Evolutionary conservation across 1,140 invertebrate species (phyloP).

Genomic region (Trichonephila clavipes): DNA sequence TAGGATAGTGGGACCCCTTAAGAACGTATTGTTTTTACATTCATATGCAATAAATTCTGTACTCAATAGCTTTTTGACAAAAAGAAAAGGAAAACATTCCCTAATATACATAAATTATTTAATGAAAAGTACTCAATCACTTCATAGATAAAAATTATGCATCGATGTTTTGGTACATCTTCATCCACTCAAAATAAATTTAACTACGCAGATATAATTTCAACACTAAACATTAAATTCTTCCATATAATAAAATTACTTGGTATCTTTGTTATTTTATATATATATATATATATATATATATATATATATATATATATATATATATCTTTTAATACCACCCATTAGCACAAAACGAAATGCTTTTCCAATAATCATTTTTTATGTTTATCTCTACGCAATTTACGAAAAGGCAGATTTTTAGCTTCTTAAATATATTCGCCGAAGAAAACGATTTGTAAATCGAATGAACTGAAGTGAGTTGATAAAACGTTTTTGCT

Average conservation of each 20-base stretch:
- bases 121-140: too few species aligned
- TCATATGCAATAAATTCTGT: too few species aligned
- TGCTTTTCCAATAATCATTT: not conserved
- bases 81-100: too few species aligned
- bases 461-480: not conserved
- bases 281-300: not conserved
- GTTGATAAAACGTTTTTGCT: slow-evolving; percentile 34
- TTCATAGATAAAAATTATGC: too few species aligned
- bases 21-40: too few species aligned
- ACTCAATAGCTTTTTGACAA: too few species aligned
- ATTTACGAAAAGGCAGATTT: not conserved
- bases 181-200: too few species aligned
- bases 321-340: not conserved
- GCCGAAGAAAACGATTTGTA: slow-evolving; percentile 40
- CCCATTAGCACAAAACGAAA: not conserved
- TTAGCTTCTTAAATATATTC: not conserved
- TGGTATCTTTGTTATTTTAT: not conserved
- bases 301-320: not conserved
- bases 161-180: too few species aligned
- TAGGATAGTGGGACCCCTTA: too few species aligned
- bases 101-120: too few species aligned
- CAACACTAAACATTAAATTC: not conserved
- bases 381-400: not conserved
- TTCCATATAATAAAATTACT: not conserved
- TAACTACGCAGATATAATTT: not conserved